Evolutionary conservation across 1,140 invertebrate genomes (phyloP).

Genomic region (Nephila pilipes): DNA sequence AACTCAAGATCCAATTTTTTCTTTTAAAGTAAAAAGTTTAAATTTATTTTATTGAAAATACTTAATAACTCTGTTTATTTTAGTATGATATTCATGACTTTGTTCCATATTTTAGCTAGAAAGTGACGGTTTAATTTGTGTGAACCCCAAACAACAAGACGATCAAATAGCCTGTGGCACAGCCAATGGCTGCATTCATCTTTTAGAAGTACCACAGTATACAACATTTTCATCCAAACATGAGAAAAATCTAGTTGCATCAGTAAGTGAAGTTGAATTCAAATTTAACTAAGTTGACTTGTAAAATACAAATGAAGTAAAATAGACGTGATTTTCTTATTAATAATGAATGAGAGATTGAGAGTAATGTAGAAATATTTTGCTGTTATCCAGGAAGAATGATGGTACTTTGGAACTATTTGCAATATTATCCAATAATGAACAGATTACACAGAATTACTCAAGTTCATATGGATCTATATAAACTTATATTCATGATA

Average conservation of each 20-base stretch:
- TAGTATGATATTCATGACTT: not conserved
- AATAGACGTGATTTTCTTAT: too few species aligned
- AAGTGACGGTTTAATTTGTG: slow-evolving; percentile 49
- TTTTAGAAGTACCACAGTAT: slow-evolving; percentile 56
- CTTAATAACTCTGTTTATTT: not conserved
- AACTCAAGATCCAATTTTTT: slow-evolving; percentile 51
- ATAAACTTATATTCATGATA: too few species aligned
- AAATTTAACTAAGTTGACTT: too few species aligned
- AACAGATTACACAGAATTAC: too few species aligned
- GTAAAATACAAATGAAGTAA: too few species aligned
- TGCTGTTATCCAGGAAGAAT: too few species aligned
- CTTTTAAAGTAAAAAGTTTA: slow-evolving; percentile 53
- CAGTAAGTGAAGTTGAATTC: slow-evolving; percentile 24
- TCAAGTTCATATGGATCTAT: too few species aligned
- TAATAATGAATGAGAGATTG: too few species aligned
- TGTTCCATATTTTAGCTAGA: slow-evolving; percentile 35
- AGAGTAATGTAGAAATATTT: too few species aligned
- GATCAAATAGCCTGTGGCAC: slow-evolving; percentile 63
- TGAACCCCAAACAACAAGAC: slow-evolving; percentile 40
- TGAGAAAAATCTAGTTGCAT: slow-evolving; percentile 64
- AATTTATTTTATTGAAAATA: not conserved
- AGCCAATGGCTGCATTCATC: slow-evolving; percentile 51
- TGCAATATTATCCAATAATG: too few species aligned
- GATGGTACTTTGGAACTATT: too few species aligned
- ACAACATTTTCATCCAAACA: slow-evolving; percentile 45